Conservation (phyloP, 2,888 invertebrate genomes). For the Trissolcus japonicus region DNA sequence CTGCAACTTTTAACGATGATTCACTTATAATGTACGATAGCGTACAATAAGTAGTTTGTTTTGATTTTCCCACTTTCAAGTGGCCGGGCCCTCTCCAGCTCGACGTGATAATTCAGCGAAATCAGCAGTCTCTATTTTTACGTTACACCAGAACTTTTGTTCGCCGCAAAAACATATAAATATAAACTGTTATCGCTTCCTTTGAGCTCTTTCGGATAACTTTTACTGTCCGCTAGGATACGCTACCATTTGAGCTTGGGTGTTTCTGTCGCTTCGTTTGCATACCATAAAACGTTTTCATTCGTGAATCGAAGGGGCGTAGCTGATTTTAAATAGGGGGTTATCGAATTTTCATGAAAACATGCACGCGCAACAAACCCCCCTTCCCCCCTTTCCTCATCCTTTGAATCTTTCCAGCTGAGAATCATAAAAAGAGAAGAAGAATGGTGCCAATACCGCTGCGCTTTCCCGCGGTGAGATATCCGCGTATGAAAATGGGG, state of each 20-base stretch:
- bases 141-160: constrained; percentile 4
- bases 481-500: constrained; percentile 57
- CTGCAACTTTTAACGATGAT: constrained; percentile 50
- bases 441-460: constrained; percentile 61
- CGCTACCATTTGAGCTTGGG: constrained; percentile 11
- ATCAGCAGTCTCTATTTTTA: too few species aligned
- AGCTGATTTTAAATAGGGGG: constrained; percentile 45
- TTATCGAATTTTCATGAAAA: constrained; percentile 47
- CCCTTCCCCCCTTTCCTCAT: constrained; percentile 13
- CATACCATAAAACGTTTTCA: constrained; percentile 40
- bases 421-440: constrained; percentile 57
- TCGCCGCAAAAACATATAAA: neutral
- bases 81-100: constrained; percentile 6
- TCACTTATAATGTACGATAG: constrained; percentile 38
- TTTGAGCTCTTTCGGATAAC: constrained; percentile 5
- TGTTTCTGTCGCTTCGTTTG: constrained; percentile 22
- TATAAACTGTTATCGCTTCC: constrained; percentile 5
- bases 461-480: constrained; percentile 57
- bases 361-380: constrained; percentile 10
- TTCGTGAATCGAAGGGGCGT: constrained; percentile 41
- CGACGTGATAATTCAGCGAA: neutral
- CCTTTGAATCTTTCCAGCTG: constrained; percentile 27
- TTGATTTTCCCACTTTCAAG: constrained; percentile 26
- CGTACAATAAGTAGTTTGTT: constrained; percentile 39
- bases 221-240: constrained; percentile 2